These are phyloP conservation scores for Xestoiulus laeticollis DNA, from an alignment of 2,888 invertebrate species.

Conservation along the genomic window DNA sequence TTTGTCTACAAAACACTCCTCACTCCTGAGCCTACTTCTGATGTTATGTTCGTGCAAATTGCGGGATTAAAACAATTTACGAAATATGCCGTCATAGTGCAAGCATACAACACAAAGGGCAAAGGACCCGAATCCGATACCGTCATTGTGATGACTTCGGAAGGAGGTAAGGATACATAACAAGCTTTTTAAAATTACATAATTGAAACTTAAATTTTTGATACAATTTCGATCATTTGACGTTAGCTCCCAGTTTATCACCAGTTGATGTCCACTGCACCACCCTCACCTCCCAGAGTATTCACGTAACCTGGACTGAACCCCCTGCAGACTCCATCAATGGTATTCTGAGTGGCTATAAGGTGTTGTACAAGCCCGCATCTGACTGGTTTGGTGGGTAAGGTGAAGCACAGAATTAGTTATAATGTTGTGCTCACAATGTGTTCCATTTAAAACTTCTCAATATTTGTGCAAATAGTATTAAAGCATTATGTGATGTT, in stretches of 20 bases:
- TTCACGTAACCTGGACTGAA: slow-evolving; percentile 93
- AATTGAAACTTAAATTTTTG: neutral
- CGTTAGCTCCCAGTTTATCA: slow-evolving; percentile 53
- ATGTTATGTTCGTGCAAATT: slow-evolving; percentile 55
- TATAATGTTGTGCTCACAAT: slow-evolving; percentile 45
- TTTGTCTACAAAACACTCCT: slow-evolving; percentile 57
- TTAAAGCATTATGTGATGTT: neutral
- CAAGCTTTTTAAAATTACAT: neutral
- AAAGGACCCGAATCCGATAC: slow-evolving; percentile 63
- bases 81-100: slow-evolving; percentile 63
- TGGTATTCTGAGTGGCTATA: slow-evolving; percentile 95
- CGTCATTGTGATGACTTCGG: slow-evolving; percentile 62
- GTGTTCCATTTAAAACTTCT: neutral
- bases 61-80: slow-evolving; percentile 61
- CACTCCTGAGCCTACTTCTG: slow-evolving; percentile 51
- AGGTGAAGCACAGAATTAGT: slow-evolving; percentile 48
- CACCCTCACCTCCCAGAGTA: slow-evolving; percentile 91
- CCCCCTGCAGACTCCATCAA: slow-evolving; percentile 91
- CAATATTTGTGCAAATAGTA: neutral
- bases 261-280: slow-evolving; percentile 82
- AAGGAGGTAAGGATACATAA: slow-evolving; percentile 61
- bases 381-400: slow-evolving; percentile 90
- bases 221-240: neutral
- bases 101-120: slow-evolving; percentile 63
- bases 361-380: slow-evolving; percentile 90